These are phyloP conservation scores for Microcebus tavaratra DNA, from an alignment of 2,113 vertebrate species.

Conservation along the genomic window DNA sequence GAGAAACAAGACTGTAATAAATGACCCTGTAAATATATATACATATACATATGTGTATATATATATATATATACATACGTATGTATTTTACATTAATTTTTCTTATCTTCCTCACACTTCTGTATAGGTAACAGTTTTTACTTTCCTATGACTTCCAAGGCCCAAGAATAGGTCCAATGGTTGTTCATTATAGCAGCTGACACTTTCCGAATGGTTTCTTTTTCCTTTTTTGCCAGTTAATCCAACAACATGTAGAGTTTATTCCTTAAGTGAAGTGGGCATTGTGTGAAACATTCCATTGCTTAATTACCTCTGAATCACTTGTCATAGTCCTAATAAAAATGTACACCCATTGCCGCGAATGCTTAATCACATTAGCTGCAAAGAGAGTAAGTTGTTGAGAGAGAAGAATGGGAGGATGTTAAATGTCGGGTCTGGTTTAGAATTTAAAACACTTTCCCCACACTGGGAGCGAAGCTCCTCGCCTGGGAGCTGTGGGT, in stretches of 20 bases:
- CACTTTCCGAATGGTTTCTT: not conserved
- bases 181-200: not conserved
- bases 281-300: not conserved
- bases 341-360: not conserved
- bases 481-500: not conserved
- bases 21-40: not conserved
- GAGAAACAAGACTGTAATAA: not conserved
- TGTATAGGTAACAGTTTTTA: not conserved
- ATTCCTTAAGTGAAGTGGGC: conserved; percentile 55
- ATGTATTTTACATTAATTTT: not conserved
- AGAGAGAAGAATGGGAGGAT: not conserved
- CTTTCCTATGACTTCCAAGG: not conserved
- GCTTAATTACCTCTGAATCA: conserved; percentile 58
- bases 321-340: conserved; percentile 48
- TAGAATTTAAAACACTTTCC: conserved; percentile 34
- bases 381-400: not conserved
- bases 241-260: conserved; percentile 45
- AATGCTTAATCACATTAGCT: conserved; percentile 58
- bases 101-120: not conserved
- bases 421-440: conserved; percentile 32
- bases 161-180: not conserved
- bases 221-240: not conserved
- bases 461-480: accelerated
- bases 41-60: not conserved
- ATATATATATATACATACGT: not conserved